phyloP scores from a whole-genome alignment of 2,888 invertebrate genomes.

The Acholoe squamosa region DNA sequence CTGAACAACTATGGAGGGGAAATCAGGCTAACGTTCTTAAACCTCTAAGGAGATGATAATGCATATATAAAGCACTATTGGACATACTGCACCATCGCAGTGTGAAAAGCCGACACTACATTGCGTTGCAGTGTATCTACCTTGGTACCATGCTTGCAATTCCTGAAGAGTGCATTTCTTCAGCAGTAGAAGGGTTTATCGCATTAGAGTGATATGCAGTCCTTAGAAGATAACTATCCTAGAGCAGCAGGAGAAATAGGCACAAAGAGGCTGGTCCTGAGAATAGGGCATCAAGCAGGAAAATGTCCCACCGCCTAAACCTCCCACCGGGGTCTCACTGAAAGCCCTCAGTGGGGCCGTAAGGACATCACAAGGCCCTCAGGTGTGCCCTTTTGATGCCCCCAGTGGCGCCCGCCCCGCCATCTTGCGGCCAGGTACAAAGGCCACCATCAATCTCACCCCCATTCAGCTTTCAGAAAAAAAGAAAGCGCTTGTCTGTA shows the following conservation, averaged over 20 bases:
- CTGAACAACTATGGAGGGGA: too few species aligned
- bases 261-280: neutral
- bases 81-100: too few species aligned
- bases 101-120: too few species aligned
- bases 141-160: too few species aligned
- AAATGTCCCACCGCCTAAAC: neutral
- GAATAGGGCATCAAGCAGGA: neutral
- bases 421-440: constrained; percentile 5
- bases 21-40: too few species aligned
- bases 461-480: constrained; percentile 15
- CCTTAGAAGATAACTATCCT: neutral
- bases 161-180: too few species aligned
- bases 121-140: too few species aligned
- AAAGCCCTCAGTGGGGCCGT: constrained; percentile 5
- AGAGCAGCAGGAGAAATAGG: neutral
- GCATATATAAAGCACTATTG: too few species aligned
- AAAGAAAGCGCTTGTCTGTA: neutral
- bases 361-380: constrained; percentile 14
- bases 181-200: too few species aligned
- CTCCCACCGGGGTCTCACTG: neutral
- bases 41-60: too few species aligned
- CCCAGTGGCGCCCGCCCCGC: constrained; percentile 5
- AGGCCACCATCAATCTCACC: neutral
- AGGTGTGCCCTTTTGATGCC: neutral
- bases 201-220: too few species aligned